Evolutionary conservation across 2,113 vertebrate species (phyloP).

Genomic region (rabbit (Oryctolagus cuniculus)): mOryCun1.1 NC_091452.1:12881501-12882000

Average conservation of each 20-base stretch:
- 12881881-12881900: neutral
- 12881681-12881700: neutral
- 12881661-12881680: neutral
- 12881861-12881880: neutral
- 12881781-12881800: neutral
- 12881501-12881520: neutral
- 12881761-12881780: neutral
- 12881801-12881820: neutral
- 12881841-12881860: neutral
- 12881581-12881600: neutral
- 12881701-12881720: neutral
- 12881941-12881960: neutral
- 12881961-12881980: neutral
- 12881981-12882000: neutral
- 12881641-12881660: neutral
- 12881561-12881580: neutral
- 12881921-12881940: neutral
- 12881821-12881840: neutral
- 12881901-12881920: neutral
- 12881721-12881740: slow-evolving; percentile 29
- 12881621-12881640: neutral
- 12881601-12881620: neutral
- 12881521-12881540: neutral
- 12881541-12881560: neutral
- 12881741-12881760: slow-evolving; percentile 50